A percentile compares a stretch with the other conserved stretches of the same genome.
Evolutionary conservation across 2,113 vertebrate species (phyloP).

Genomic region (Gnathonemus echidnorhynchus): DNA sequence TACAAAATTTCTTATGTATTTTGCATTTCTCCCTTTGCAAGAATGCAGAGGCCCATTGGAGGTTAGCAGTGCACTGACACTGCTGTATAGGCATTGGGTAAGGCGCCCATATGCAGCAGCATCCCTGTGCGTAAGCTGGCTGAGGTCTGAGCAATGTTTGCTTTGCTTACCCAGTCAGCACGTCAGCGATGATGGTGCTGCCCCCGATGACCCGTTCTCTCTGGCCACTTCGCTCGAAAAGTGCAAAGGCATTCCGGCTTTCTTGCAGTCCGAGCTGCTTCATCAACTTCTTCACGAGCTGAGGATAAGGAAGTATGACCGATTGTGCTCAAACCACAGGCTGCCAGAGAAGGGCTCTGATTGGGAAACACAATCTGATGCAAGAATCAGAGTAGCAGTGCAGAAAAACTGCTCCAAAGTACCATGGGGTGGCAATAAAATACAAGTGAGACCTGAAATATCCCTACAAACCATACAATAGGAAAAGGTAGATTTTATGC

Average conservation of each 20-base stretch:
- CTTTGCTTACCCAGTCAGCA: conserved; percentile 88
- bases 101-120: background rate
- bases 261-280: conserved; percentile 77
- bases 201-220: conserved; percentile 76
- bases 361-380: background rate
- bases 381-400: background rate
- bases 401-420: background rate
- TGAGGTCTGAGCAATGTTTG: conserved; percentile 42
- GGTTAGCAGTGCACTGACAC: background rate
- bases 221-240: conserved; percentile 77
- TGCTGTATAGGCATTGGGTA: background rate
- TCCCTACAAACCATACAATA: background rate
- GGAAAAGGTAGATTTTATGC: background rate
- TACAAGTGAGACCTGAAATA: background rate
- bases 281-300: conserved; percentile 82
- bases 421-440: background rate
- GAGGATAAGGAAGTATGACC: conserved; percentile 16
- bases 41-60: background rate
- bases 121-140: background rate
- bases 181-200: conserved; percentile 75
- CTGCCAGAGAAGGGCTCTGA: background rate
- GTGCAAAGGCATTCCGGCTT: conserved; percentile 80
- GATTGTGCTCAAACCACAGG: background rate
- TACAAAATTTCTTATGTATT: background rate
- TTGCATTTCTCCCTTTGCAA: background rate